Conservation (phyloP, 2,113 vertebrate genomes). For the Irena cyanogastra region DNA sequence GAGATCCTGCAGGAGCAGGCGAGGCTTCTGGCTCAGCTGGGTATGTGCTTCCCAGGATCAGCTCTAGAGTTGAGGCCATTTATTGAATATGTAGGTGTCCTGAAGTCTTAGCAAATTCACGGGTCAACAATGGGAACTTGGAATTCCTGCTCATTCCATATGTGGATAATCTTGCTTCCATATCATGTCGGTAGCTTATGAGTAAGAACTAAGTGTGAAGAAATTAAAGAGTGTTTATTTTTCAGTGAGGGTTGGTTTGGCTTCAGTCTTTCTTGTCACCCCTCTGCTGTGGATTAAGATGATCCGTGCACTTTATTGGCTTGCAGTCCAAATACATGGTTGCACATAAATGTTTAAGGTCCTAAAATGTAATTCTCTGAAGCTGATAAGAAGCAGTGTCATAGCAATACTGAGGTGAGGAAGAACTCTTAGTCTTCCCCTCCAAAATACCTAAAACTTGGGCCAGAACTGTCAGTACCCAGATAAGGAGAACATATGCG, state of each 20-base stretch:
- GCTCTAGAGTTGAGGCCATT: neutral
- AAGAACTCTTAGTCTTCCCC: neutral
- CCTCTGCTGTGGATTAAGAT: neutral
- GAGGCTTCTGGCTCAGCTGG: constrained; percentile 82
- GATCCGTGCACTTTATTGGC: neutral
- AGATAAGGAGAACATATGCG: neutral
- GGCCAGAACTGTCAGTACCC: neutral
- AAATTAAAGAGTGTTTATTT: neutral
- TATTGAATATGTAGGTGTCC: neutral
- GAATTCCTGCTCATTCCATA: neutral
- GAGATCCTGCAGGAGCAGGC: constrained; percentile 87
- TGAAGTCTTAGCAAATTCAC: neutral
- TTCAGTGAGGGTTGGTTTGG: neutral
- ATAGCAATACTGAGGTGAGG: neutral
- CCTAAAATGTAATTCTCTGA: neutral
- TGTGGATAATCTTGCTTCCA: neutral
- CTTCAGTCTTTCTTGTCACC: neutral
- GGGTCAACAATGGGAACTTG: neutral
- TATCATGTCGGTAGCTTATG: neutral
- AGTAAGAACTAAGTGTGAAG: neutral
- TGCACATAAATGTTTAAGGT: neutral
- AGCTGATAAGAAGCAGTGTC: neutral
- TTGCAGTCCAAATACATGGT: neutral
- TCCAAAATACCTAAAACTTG: neutral
- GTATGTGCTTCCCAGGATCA: constrained; percentile 62